A percentile compares a stretch with the other conserved stretches of the same genome.
Evolutionary conservation across 2,888 invertebrate genomes (phyloP).

Genomic region (Boloria euphrosyne): DNA sequence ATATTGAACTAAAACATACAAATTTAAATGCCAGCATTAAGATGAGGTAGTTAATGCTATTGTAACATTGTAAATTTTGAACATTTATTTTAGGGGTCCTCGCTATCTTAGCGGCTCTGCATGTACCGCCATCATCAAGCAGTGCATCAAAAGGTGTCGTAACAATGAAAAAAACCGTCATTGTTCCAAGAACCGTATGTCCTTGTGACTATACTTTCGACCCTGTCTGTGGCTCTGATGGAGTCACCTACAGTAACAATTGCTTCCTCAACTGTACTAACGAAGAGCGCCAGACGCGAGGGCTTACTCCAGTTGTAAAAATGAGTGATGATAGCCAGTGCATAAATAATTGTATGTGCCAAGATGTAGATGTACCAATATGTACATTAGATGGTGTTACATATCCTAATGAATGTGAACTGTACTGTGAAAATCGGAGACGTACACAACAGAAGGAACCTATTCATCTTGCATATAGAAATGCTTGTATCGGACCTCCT

Average conservation of each 20-base stretch:
- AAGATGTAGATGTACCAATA: constrained; percentile 44
- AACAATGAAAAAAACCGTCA: constrained; percentile 14
- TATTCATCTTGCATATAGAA: constrained; percentile 42
- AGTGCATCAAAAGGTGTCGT: not conserved
- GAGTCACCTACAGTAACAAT: constrained; percentile 37
- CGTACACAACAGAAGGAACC: constrained; percentile 34
- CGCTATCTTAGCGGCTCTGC: constrained; percentile 3
- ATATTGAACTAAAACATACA: too few species aligned
- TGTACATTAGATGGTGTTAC: constrained; percentile 51
- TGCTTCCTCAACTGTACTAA: constrained; percentile 42
- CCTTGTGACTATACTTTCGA: constrained; percentile 42
- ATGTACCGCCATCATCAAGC: not conserved
- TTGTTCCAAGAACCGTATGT: constrained; percentile 32
- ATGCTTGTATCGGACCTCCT: constrained; percentile 39
- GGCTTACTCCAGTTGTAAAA: constrained; percentile 15
- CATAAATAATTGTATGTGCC: constrained; percentile 37
- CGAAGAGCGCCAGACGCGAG: constrained; percentile 21
- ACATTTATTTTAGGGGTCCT: constrained; percentile 3
- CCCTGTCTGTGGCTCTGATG: constrained; percentile 51
- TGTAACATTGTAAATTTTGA: not conserved
- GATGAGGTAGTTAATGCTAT: not conserved
- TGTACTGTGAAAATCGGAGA: constrained; percentile 43
- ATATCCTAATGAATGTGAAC: constrained; percentile 44
- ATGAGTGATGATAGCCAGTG: constrained; percentile 34
- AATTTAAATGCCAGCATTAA: too few species aligned